Evolutionary conservation across 1,140 invertebrate genomes (phyloP).

Genomic region (Leptestheria dahalacensis): DNA sequence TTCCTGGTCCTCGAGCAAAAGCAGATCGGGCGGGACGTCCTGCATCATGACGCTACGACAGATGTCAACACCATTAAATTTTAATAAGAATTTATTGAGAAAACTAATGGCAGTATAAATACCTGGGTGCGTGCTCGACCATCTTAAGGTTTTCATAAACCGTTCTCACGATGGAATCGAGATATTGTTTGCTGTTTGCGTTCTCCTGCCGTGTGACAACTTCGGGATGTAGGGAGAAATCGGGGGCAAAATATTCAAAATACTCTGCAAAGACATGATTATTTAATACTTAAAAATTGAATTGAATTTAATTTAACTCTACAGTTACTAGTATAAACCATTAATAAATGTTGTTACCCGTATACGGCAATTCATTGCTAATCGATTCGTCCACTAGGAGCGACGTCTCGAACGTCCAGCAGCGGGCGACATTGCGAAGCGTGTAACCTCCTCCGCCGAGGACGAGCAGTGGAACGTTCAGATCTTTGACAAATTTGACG

Average conservation of each 20-base stretch:
- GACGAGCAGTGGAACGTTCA: conserved; percentile 85
- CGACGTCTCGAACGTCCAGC: conserved; percentile 98
- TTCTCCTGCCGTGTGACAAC: conserved; percentile 71
- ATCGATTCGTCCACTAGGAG: conserved; percentile 79
- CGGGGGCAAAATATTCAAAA: conserved; percentile 87
- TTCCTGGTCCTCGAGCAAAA: conserved; percentile 34
- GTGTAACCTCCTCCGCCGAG: conserved; percentile 97
- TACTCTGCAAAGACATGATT: conserved; percentile 47
- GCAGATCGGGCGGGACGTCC: conserved; percentile 57
- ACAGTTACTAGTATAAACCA: not conserved
- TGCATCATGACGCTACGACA: conserved; percentile 69
- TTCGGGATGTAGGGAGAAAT: conserved; percentile 85
- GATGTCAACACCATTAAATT: not conserved
- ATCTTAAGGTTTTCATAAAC: conserved; percentile 77
- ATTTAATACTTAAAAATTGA: too few relatives aligned
- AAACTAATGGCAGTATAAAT: not conserved
- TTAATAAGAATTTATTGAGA: not conserved
- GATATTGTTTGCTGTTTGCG: conserved; percentile 79
- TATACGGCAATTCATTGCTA: conserved; percentile 80
- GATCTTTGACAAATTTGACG: conserved; percentile 86
- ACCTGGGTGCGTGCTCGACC: conserved; percentile 65
- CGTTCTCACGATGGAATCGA: conserved; percentile 70
- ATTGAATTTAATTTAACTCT: not conserved
- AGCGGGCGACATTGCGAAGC: conserved; percentile 88
- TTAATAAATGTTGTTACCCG: conserved; percentile 27